Base-by-base conservation (phyloP, 2,888 invertebrate genomes). In the Vandiemenella viatica region DNA sequence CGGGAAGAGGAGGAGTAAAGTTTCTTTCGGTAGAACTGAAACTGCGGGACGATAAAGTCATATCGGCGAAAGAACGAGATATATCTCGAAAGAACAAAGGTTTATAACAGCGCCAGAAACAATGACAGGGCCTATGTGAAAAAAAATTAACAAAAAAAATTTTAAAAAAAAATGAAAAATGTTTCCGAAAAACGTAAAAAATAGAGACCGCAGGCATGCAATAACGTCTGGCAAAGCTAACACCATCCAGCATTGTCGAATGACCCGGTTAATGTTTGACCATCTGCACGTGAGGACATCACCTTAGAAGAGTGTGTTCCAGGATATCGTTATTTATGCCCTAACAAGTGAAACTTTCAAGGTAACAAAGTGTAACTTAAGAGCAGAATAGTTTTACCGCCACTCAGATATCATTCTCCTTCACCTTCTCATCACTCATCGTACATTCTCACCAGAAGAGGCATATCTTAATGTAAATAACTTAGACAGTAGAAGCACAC, bases 391-490 rank as follows among this genome's bases (percentile, higher is more conserved):
- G n/a, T 10, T 32, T 32, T 32, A 32, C 32, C 13, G n/a, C n/a
- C n/a, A n/a, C 32, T n/a, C 32, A 13, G n/a, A n/a, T 32, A 13
- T 32, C n/a, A 13, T n/a, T 32, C 32, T 32, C n/a, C n/a, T 32
- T 32, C 32, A 10, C 32, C n/a, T 10, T 32, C 32, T n/a, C n/a
- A n/a, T 38, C 23, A 21, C 40, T 22, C 40, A 32, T 13, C 32
- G n/a, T 8, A 32, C 13, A 32, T 37, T 48, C 50, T 50, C 46
- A 43, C 50, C 50, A 53, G 53, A 53, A 53, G 50, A 51, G 48
- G 50, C 53, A 53, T 53, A 53, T 53, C 53, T 50, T 19, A n/a
- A 37, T 43, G 43, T 43, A 43, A 17, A 43, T 43, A 43, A 17
- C 16, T 7, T 43, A 17, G 17, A 43, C 8, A 8, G 17, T 37